phyloP scores from a whole-genome alignment of 1,140 invertebrate species.

The Diachasmimorpha longicaudata region DNA sequence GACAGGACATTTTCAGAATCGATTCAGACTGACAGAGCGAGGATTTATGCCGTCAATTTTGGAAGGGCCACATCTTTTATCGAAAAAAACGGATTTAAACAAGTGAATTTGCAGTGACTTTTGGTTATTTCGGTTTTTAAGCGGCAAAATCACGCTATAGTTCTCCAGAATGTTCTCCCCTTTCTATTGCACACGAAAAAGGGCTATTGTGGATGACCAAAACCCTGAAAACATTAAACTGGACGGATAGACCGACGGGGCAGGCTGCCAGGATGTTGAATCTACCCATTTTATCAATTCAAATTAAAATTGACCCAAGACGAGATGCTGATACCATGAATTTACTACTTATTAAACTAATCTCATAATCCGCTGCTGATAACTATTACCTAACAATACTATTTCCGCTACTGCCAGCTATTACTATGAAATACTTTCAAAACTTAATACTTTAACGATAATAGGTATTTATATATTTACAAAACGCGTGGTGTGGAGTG shows the following conservation, averaged over 20 bases:
- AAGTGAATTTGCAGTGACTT: too few species aligned
- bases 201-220: too few species aligned
- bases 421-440: constrained; percentile 20
- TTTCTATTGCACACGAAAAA: too few species aligned
- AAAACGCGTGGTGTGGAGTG: constrained; percentile 62
- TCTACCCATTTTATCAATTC: constrained; percentile 40
- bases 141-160: too few species aligned
- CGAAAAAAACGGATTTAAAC: too few species aligned
- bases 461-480: constrained; percentile 63
- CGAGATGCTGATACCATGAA: background rate
- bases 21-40: too few species aligned
- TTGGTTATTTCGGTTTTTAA: too few species aligned
- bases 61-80: too few species aligned
- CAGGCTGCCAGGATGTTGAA: constrained; percentile 51
- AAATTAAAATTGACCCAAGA: background rate
- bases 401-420: background rate
- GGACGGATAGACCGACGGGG: constrained; percentile 11
- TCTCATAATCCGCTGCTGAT: constrained; percentile 12
- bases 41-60: too few species aligned
- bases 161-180: too few species aligned
- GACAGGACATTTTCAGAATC: too few species aligned
- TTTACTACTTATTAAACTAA: constrained; percentile 6
- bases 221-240: background rate
- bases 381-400: constrained; percentile 25
- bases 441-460: constrained; percentile 32